Conservation (phyloP, 2,797 vertebrate genomes). For the Manis pentadactyla region DNA sequence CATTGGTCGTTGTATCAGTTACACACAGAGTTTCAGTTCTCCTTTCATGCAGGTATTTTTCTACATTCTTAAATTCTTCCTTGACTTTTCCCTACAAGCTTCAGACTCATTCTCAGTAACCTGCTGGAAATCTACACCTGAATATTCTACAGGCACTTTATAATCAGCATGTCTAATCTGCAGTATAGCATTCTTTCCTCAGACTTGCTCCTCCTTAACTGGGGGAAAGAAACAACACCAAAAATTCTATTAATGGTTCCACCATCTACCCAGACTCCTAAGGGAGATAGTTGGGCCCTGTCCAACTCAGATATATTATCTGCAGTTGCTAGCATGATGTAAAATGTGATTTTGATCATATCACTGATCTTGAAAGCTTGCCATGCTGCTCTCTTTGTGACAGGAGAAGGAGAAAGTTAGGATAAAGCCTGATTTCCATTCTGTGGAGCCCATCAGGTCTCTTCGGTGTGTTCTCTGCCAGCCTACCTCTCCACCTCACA, state of each 20-base stretch:
- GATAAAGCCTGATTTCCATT: slow-evolving; percentile 25
- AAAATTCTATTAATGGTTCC: not conserved
- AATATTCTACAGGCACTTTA: not conserved
- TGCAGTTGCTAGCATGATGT: slow-evolving; percentile 9
- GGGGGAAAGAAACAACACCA: not conserved
- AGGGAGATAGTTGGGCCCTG: slow-evolving; percentile 5
- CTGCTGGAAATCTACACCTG: slow-evolving; percentile 21
- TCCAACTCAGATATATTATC: slow-evolving; percentile 26
- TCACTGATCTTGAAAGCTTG: slow-evolving; percentile 23
- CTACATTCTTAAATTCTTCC: slow-evolving; percentile 36
- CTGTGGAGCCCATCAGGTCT: not conserved
- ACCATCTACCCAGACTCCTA: not conserved
- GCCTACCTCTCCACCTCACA: not conserved
- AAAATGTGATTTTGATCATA: slow-evolving; percentile 39
- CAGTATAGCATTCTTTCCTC: not conserved
- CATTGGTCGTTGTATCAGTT: not conserved
- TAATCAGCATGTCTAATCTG: not conserved
- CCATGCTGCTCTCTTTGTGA: not conserved
- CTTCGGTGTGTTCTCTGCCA: not conserved
- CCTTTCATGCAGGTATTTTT: slow-evolving; percentile 12
- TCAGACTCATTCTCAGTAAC: slow-evolving; percentile 20
- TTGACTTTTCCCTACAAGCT: slow-evolving; percentile 8
- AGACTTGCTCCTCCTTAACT: slow-evolving; percentile 10
- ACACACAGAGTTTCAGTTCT: slow-evolving; percentile 36
- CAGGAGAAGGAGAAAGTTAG: not conserved